These are phyloP conservation scores for Invenusta paracnida DNA, from an alignment of 2,888 invertebrate species.

Conservation along the genomic window DNA sequence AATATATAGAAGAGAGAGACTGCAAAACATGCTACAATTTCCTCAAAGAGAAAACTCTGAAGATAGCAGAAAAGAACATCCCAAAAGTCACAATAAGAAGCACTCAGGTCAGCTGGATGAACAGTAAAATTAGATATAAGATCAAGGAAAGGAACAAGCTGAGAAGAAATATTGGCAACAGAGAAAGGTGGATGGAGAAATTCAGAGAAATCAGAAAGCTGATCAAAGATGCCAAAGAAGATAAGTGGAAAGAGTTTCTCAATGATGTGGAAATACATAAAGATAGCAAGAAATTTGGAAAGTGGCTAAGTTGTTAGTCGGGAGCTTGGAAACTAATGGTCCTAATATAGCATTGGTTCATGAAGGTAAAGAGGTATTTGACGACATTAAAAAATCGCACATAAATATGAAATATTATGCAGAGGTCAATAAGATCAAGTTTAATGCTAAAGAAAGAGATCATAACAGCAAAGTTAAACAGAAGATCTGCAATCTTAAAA, in stretches of 20 bases:
- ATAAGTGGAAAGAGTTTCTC: constrained; percentile 6
- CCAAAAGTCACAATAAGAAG: not conserved
- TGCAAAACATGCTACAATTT: not conserved
- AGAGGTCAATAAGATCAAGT: not conserved
- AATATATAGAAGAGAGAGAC: not conserved
- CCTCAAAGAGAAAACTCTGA: not conserved
- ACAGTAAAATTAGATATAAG: not conserved
- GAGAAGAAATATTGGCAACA: not conserved
- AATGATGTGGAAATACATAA: not conserved
- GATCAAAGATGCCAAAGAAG: not conserved
- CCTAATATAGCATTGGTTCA: not conserved
- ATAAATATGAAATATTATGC: not conserved
- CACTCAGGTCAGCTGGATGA: not conserved
- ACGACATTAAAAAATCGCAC: not conserved
- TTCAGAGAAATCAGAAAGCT: constrained; percentile 14
- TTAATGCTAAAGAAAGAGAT: not conserved
- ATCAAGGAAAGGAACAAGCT: not conserved
- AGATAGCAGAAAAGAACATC: not conserved
- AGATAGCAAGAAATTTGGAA: not conserved
- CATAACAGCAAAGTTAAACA: not conserved
- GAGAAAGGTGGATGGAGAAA: not conserved
- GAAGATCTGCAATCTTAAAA: not conserved
- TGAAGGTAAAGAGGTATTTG: not conserved
- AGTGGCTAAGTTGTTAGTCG: not conserved
- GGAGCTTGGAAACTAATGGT: not conserved